Base-by-base conservation (phyloP, 2,888 invertebrate genomes). In the Kuschelorhynchus macadamiae region DNA sequence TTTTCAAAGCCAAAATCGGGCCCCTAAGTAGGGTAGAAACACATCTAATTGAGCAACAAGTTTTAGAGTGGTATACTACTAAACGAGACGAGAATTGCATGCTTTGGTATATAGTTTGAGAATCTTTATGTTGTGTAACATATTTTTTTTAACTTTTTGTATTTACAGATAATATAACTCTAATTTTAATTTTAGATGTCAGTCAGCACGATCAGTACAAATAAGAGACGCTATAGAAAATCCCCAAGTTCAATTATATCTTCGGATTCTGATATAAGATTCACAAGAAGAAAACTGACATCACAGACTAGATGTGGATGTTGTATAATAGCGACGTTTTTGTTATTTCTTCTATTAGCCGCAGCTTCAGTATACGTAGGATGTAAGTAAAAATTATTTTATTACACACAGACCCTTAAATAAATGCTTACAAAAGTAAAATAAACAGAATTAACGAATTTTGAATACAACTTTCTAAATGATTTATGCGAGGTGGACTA, bases 281-380 rank as follows among this genome's bases (percentile, higher is more conserved):
- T 95, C 84, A 95, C 95, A 12, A 88, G 93, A 57, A 89, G 92
- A 78, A 95, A 94, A 84, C 86, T 94, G 74, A 92, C 93, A 73
- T 91, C 93, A 60, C 92, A 94, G 74, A 93, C 94, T 82, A 90
- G 92, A 79, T 94, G 94, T 77, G 95, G 95, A 77, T 95, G 95
- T 83, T 95, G 92, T 77, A 91, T 95, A 64, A 88, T 95, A 67
- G 93, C 95, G 30, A 92, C 92, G 14, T 90, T 95, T 79, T 88
- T 96, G 53, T 88, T 95, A 70, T 89, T 95, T 71, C 87, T 94
- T 25, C 87, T 96, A 42, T 87, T 91, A 69, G 90, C 91, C 63
- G 89, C 88, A 2, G 88, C 87, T 47, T 88, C 88, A 63, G 87
- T 90, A 71, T 90, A 90, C 78, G 85, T 89, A 71, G 90, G 88